Base-by-base conservation (phyloP, 2,888 invertebrate species). In the Ophraella communa region DNA sequence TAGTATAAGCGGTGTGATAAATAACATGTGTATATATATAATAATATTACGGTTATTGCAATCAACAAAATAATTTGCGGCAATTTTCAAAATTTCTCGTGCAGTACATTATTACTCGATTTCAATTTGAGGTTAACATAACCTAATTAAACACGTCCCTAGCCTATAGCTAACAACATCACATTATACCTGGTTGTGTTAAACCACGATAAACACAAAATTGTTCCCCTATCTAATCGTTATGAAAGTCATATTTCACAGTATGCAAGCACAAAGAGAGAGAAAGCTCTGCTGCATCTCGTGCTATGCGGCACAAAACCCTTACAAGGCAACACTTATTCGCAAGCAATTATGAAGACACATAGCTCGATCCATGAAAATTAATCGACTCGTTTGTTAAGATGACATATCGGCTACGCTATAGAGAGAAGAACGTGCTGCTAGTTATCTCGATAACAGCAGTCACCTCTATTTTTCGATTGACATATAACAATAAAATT, bases 311-410 rank as follows among this genome's bases (percentile, higher is more conserved):
- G 17, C 60, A 59, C n/a, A 59, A 64, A 56, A 60, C 59, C 55
- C 45, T 47, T 57, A 57, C 33, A 45, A 51, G 20, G 35, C 44
- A 56, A 17, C 49, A 55, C 51, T 51, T 42, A 14, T 49, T 53
- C 49, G 39, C 17, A 55, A 55, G 58, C 64, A 69, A 67, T 69
- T 69, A 69, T 54, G 63, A 67, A 64, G 67, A 69, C 67, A 64
- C 65, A 69, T 69, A 59, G 67, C 49, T 53, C 56, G 44, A 59
- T 54, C 65, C 61, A 66, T 66, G 70, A 66, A 70, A 68, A 68
- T 70, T 70, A 70, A 70, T 68, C 58, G 67, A 60, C 61, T 66
- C 66, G 68, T 70, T 70, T 65, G 67, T 70, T 66, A 68, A 62
- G 66, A 67, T 70, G 70, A 70, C 70, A 66, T 67, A 69, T 69